phyloP scores from a whole-genome alignment of 2,797 vertebrate species.

The Gouania willdenowi region DNA sequence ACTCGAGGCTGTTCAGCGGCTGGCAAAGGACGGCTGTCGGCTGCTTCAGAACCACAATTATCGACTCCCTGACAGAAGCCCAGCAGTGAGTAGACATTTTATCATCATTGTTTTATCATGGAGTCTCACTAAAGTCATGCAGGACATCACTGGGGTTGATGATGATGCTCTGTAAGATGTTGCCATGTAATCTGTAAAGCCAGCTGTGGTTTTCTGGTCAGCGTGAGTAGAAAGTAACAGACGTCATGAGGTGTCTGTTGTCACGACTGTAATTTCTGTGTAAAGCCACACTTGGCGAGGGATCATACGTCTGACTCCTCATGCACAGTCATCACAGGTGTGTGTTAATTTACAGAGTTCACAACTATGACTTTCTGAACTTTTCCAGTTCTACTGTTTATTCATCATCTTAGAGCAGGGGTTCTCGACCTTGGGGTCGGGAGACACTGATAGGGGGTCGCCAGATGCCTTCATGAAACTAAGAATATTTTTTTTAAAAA shows the following conservation, averaged over 20 bases:
- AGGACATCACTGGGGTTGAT: not conserved
- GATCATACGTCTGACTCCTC: conserved; percentile 16
- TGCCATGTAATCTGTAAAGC: conserved; percentile 20
- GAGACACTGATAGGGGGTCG: too few species aligned
- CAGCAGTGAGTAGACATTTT: conserved; percentile 58
- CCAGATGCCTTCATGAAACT: too few species aligned
- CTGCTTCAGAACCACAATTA: conserved; percentile 87
- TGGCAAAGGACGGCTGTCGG: conserved; percentile 89
- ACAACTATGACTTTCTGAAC: too few species aligned
- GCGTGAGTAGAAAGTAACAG: conserved; percentile 21
- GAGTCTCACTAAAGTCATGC: not conserved
- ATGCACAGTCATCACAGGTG: conserved; percentile 2
- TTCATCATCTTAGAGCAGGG: too few species aligned
- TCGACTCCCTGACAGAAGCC: conserved; percentile 78
- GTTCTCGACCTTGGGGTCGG: too few species aligned
- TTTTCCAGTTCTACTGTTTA: too few species aligned
- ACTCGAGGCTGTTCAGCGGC: conserved; percentile 89
- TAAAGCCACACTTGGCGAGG: conserved; percentile 1
- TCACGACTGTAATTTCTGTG: conserved; percentile 35
- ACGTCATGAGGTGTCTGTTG: conserved; percentile 41
- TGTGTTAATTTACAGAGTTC: conserved; percentile 2
- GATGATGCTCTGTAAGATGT: conserved; percentile 1
- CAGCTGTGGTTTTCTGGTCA: conserved; percentile 15
- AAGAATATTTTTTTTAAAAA: too few species aligned
- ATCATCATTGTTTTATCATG: not conserved